phyloP scores from a whole-genome alignment of 2,797 vertebrate species.

The Tachyglossus aculeatus region DNA sequence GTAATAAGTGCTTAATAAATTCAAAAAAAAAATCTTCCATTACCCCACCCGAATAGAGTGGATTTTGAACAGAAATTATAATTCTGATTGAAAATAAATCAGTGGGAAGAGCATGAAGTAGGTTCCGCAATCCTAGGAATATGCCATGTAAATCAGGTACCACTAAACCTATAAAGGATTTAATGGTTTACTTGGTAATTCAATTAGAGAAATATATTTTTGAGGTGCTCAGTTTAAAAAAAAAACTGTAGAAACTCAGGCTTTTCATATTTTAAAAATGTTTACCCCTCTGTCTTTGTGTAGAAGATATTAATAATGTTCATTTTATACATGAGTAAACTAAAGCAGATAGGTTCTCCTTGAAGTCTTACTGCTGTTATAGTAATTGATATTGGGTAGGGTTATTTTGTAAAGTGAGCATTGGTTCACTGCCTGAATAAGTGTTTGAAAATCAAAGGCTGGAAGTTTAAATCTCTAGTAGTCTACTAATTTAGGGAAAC shows the following conservation, averaged over 20 bases:
- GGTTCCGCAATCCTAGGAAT: not conserved
- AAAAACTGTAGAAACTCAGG: not conserved
- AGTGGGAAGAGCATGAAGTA: not conserved
- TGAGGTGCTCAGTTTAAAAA: not conserved
- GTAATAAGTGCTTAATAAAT: too few relatives aligned
- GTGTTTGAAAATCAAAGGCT: too few relatives aligned
- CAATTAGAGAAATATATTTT: not conserved
- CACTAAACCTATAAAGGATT: not conserved
- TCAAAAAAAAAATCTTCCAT: too few relatives aligned
- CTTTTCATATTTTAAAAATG: not conserved
- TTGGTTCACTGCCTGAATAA: too few relatives aligned
- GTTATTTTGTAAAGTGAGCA: too few relatives aligned
- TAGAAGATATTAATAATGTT: not conserved
- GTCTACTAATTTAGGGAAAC: too few relatives aligned
- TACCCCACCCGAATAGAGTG: not conserved
- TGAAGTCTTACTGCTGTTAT: not conserved
- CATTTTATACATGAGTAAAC: not conserved
- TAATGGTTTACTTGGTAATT: not conserved
- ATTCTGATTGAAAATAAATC: not conserved
- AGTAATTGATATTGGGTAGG: too few relatives aligned
- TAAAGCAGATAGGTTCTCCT: not conserved
- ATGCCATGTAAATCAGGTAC: not conserved
- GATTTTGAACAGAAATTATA: not conserved
- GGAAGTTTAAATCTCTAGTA: too few relatives aligned
- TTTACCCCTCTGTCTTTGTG: not conserved